Percentiles rank a stretch among this genome's conserved stretches.
Conservation (phyloP, 1,140 invertebrate genomes). For the Gonioctena quinquepunctata region DNA sequence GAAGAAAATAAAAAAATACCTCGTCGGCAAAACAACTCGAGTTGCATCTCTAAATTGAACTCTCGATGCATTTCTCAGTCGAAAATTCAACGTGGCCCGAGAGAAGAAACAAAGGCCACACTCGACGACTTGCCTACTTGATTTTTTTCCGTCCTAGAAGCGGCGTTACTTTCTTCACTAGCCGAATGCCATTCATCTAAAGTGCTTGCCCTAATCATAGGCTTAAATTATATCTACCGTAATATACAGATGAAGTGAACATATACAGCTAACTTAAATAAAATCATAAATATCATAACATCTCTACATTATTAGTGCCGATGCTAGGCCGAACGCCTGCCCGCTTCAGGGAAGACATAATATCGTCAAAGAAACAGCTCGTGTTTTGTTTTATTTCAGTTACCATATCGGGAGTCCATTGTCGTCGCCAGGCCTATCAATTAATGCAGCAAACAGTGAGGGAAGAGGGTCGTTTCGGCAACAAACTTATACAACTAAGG, state of each 20-base stretch:
- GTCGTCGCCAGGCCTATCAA: conserved; percentile 55
- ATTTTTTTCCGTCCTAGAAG: too few relatives aligned
- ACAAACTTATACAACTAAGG: conserved; percentile 35
- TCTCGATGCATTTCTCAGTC: too few relatives aligned
- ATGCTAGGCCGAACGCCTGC: conserved; percentile 44
- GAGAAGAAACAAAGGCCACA: too few relatives aligned
- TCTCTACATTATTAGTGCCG: conserved; percentile 49
- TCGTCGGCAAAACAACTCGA: too few relatives aligned
- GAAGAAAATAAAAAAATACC: too few relatives aligned
- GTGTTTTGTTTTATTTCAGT: conserved; percentile 43
- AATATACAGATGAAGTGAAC: conserved; percentile 30
- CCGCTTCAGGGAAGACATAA: conserved; percentile 40
- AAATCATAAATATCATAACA: conserved; percentile 45
- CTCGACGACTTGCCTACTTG: too few relatives aligned
- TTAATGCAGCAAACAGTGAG: conserved; percentile 57
- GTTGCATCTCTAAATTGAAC: too few relatives aligned
- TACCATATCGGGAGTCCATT: conserved; percentile 53
- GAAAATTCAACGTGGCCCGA: too few relatives aligned
- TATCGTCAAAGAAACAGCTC: conserved; percentile 40
- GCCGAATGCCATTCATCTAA: neutral
- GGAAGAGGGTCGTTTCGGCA: conserved; percentile 48
- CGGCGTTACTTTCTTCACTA: neutral
- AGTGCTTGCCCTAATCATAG: neutral
- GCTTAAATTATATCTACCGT: conserved; percentile 15
- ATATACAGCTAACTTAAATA: conserved; percentile 37